A percentile compares a stretch with the other conserved stretches of the same genome.
Evolutionary conservation across 2,888 invertebrate genomes (phyloP).

Genomic region (Parnassius mnemosyne): DNA sequence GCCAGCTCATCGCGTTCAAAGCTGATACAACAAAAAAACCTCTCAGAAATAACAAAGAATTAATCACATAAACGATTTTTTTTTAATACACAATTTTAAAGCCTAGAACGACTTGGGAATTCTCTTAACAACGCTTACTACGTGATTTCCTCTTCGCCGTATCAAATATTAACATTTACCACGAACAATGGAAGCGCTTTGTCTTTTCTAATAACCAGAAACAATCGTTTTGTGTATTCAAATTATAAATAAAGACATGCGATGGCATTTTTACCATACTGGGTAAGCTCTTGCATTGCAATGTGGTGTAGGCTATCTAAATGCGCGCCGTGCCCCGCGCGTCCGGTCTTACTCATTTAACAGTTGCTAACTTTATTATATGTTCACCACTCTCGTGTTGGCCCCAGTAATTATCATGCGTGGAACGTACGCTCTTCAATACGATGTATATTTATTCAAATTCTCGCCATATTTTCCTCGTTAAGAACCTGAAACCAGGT

Average conservation of each 20-base stretch:
- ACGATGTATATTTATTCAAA: constrained; percentile 16
- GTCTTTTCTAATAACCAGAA: constrained; percentile 65
- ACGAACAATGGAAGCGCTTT: constrained; percentile 57
- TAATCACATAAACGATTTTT: constrained; percentile 29
- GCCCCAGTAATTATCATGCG: constrained; percentile 24
- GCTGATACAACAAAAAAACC: background rate
- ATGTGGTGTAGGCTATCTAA: constrained; percentile 65
- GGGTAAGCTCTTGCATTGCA: constrained; percentile 68
- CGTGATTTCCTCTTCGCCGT: constrained; percentile 69
- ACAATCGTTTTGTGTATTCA: constrained; percentile 65
- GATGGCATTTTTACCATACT: constrained; percentile 76
- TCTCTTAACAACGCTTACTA: constrained; percentile 56
- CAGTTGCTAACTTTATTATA: constrained; percentile 46
- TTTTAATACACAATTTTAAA: constrained; percentile 34
- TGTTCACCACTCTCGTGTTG: constrained; percentile 23
- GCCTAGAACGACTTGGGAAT: constrained; percentile 49
- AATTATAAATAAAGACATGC: constrained; percentile 59
- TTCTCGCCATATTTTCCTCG: constrained; percentile 16
- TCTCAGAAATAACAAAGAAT: constrained; percentile 24
- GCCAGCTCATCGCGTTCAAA: constrained; percentile 18
- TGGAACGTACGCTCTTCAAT: constrained; percentile 14
- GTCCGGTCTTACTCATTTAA: constrained; percentile 76
- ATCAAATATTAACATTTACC: constrained; percentile 52
- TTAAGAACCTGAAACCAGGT: background rate
- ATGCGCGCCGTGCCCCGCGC: constrained; percentile 64